Evolutionary conservation across 2,113 vertebrate species (phyloP).

Genomic region (Crypturellus undulatus): DNA sequence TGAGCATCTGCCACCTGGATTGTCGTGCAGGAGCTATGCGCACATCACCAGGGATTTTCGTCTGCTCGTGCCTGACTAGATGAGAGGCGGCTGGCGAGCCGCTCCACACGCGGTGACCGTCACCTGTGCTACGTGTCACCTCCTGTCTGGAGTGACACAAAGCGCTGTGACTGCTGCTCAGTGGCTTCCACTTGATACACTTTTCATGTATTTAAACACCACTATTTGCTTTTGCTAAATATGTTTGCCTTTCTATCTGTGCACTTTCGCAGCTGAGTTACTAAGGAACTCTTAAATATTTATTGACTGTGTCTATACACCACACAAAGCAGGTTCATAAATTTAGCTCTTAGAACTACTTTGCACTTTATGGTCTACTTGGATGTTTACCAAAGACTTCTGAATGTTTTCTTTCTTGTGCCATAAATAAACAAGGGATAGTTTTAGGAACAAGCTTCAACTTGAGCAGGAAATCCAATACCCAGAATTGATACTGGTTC

Average conservation of each 20-base stretch:
- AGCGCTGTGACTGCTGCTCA: neutral
- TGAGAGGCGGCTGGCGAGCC: neutral
- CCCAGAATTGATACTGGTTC: neutral
- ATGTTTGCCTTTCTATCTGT: neutral
- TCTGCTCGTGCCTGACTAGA: neutral
- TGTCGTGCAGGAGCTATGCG: neutral
- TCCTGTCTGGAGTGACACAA: neutral
- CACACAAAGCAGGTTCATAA: neutral
- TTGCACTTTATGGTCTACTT: neutral
- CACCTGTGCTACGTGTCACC: neutral
- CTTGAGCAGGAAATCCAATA: constrained; percentile 37
- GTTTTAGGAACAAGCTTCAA: constrained; percentile 30
- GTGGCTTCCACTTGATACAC: neutral
- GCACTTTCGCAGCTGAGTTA: neutral
- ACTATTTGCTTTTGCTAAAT: neutral
- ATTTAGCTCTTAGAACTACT: neutral
- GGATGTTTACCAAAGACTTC: constrained; percentile 12
- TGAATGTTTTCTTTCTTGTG: neutral
- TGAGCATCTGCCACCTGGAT: neutral
- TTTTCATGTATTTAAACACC: neutral
- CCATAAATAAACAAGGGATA: constrained; percentile 28
- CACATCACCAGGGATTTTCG: neutral
- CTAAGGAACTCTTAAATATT: constrained; percentile 23
- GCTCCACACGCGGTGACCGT: rapidly evolving
- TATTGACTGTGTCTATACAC: neutral